These are phyloP conservation scores for Cinclus cinclus DNA, from an alignment of 2,113 vertebrate genomes.

Conservation along the genomic window DNA sequence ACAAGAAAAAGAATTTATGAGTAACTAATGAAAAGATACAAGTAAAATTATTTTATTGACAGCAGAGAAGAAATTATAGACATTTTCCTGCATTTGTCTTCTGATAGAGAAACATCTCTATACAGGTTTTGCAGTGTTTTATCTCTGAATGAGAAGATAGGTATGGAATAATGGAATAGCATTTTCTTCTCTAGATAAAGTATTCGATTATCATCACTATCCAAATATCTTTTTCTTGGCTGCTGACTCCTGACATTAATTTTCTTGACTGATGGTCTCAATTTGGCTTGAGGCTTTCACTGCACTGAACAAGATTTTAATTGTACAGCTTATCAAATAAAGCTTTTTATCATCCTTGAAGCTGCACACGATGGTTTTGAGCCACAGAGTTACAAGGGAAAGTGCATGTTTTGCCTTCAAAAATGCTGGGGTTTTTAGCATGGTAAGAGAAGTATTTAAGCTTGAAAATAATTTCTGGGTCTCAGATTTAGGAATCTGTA, in stretches of 20 bases:
- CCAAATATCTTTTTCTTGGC: background rate
- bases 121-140: background rate
- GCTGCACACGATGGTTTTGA: background rate
- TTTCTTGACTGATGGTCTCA: background rate
- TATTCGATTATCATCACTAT: background rate
- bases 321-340: background rate
- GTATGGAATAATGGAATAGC: background rate
- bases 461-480: background rate
- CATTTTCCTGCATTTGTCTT: background rate
- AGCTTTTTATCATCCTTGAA: background rate
- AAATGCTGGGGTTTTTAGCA: background rate
- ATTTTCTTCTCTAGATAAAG: slow-evolving; percentile 4
- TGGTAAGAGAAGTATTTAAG: background rate
- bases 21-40: background rate
- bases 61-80: background rate
- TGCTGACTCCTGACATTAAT: background rate
- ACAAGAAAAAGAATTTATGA: background rate
- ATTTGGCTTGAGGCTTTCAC: background rate
- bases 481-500: background rate
- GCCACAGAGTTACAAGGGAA: background rate
- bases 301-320: background rate
- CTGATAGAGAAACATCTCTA: background rate
- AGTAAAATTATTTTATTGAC: background rate
- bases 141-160: background rate
- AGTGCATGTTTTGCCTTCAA: background rate